A percentile compares a stretch with the other conserved stretches of the same genome.
Conservation (phyloP, 2,888 invertebrate genomes). For the Papilio demoleus region DNA sequence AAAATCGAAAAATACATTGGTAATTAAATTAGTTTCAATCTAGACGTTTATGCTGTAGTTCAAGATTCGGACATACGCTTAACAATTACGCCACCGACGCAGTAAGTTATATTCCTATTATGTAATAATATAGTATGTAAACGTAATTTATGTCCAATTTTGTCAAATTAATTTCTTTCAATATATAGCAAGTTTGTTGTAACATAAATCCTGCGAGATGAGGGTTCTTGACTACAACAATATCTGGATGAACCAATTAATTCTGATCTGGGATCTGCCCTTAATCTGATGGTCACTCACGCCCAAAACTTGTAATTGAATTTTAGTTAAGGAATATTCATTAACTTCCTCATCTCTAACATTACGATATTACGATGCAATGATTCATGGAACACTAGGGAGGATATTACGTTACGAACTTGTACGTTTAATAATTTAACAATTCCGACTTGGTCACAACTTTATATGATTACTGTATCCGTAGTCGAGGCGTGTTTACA, state of each 20-base stretch:
- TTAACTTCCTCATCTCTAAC: conserved; percentile 54
- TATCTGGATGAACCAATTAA: conserved; percentile 80
- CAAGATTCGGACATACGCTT: no score
- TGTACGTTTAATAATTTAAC: conserved; percentile 40
- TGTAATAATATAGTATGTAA: neutral
- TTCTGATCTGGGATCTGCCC: conserved; percentile 71
- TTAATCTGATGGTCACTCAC: conserved; percentile 80
- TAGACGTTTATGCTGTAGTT: no score
- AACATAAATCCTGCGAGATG: conserved; percentile 74
- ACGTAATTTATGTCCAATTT: conserved; percentile 44
- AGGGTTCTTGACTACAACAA: conserved; percentile 71
- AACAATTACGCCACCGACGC: no score
- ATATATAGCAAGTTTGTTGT: conserved; percentile 41
- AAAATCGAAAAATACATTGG: no score
- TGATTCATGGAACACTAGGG: conserved; percentile 44
- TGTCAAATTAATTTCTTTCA: conserved; percentile 52
- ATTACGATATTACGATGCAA: conserved; percentile 50
- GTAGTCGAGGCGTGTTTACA: conserved; percentile 16
- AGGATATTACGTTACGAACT: conserved; percentile 38
- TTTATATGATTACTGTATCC: conserved; percentile 34
- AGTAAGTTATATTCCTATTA: neutral
- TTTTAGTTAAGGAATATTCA: conserved; percentile 68
- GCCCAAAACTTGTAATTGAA: conserved; percentile 74
- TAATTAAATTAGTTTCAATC: no score
- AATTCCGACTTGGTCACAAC: conserved; percentile 32